A percentile compares a stretch with the other conserved stretches of the same genome.
Evolutionary conservation across 2,888 invertebrate genomes (phyloP).

Genomic region (Plusia festucae): DNA sequence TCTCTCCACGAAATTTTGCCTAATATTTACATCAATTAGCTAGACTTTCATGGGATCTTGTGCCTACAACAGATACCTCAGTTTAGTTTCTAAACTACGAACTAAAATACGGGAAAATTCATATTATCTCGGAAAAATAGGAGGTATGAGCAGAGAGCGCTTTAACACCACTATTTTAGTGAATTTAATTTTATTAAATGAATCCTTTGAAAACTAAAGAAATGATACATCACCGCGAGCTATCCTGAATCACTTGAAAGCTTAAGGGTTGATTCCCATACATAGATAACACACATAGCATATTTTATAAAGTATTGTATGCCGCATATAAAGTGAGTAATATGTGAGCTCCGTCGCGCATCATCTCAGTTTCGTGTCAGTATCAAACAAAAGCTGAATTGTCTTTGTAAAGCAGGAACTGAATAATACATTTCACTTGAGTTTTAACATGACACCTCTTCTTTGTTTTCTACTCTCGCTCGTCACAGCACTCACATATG

Average conservation of each 20-base stretch:
- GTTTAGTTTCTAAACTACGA: no score
- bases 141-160: no score
- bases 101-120: no score
- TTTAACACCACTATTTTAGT: no score
- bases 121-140: no score
- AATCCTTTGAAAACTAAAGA: constrained; percentile 6
- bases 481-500: constrained; percentile 57
- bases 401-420: constrained; percentile 70
- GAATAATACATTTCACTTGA: constrained; percentile 82
- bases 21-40: no score
- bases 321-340: constrained; percentile 58
- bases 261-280: constrained; percentile 23
- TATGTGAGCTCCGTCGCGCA: constrained; percentile 57
- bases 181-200: no score
- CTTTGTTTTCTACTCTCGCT: constrained; percentile 72
- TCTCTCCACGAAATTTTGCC: no score
- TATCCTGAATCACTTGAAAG: constrained; percentile 20
- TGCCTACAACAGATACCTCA: no score
- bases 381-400: constrained; percentile 73
- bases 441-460: constrained; percentile 79
- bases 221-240: constrained; percentile 7
- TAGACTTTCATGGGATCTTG: no score
- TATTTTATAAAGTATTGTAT: constrained; percentile 55
- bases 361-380: constrained; percentile 67
- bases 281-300: constrained; percentile 39